Conservation (phyloP, 2,797 vertebrate genomes). For the Myripristis jacobus region DNA sequence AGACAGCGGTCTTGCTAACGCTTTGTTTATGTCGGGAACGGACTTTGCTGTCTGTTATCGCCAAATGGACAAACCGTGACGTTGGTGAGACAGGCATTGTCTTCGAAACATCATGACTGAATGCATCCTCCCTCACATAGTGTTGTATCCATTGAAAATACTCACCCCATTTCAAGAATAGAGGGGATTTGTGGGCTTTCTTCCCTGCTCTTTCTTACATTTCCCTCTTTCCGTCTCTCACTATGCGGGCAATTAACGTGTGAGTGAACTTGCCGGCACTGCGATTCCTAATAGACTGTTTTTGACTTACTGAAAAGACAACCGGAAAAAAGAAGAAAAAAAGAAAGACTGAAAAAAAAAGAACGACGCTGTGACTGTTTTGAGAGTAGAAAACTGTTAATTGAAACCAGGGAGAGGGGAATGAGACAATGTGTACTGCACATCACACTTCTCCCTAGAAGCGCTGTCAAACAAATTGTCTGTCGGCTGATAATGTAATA, state of each 20-base stretch:
- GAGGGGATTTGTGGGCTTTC: slow-evolving; percentile 5
- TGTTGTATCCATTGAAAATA: slow-evolving; percentile 8
- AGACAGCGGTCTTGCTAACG: slow-evolving; percentile 19
- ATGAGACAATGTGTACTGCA: slow-evolving; percentile 37
- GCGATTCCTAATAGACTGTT: slow-evolving; percentile 53
- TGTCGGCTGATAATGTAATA: slow-evolving; percentile 71
- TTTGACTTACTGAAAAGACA: slow-evolving; percentile 59
- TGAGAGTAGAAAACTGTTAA: slow-evolving; percentile 65
- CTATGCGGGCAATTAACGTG: slow-evolving; percentile 51
- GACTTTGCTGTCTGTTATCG: slow-evolving; percentile 33
- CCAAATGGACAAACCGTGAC: slow-evolving; percentile 40
- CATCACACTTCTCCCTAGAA: slow-evolving; percentile 52
- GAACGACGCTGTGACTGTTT: slow-evolving; percentile 33
- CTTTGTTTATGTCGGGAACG: slow-evolving; percentile 32
- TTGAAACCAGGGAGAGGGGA: slow-evolving; percentile 62
- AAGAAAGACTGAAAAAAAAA: background rate
- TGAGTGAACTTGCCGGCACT: slow-evolving; percentile 33
- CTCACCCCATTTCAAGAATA: slow-evolving; percentile 29
- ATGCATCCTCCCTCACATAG: background rate
- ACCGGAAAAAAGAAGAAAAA: slow-evolving; percentile 15
- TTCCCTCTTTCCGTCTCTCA: slow-evolving; percentile 12
- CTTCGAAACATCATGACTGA: slow-evolving; percentile 23
- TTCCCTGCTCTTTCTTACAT: slow-evolving; percentile 13
- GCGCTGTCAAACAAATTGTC: slow-evolving; percentile 73
- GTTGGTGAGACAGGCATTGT: slow-evolving; percentile 29